Evolutionary conservation across 2,888 invertebrate species (phyloP).

Genomic region (Cheiracanthium punctorium): DNA sequence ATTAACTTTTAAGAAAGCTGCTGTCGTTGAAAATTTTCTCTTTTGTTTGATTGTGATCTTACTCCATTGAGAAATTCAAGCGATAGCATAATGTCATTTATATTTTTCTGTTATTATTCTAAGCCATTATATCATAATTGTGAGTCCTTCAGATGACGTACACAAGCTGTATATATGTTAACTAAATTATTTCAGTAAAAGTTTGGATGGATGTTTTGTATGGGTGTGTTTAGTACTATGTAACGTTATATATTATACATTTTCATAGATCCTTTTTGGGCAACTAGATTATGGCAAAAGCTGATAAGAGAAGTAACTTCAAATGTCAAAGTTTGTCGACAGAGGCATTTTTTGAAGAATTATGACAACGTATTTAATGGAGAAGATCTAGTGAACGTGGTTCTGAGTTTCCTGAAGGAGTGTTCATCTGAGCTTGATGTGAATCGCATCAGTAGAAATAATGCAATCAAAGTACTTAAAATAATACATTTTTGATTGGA

Average conservation of each 20-base stretch:
- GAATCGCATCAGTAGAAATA: slow-evolving; percentile 39
- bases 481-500: too few relatives aligned
- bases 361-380: slow-evolving; percentile 70
- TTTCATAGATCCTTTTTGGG: slow-evolving; percentile 61
- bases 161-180: too few relatives aligned
- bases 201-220: too few relatives aligned
- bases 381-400: slow-evolving; percentile 55
- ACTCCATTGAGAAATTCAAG: not conserved
- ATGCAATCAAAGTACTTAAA: slow-evolving; percentile 55
- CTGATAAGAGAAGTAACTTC: slow-evolving; percentile 43
- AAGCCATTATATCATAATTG: too few relatives aligned
- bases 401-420: slow-evolving; percentile 46
- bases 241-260: too few relatives aligned
- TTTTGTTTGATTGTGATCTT: not conserved
- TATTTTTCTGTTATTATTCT: too few relatives aligned
- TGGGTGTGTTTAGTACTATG: too few relatives aligned
- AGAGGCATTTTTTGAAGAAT: slow-evolving; percentile 62
- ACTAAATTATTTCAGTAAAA: too few relatives aligned
- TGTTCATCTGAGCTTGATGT: slow-evolving; percentile 52
- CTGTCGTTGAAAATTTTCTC: not conserved
- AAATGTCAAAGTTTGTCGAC: slow-evolving; percentile 50
- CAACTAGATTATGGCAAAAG: slow-evolving; percentile 66
- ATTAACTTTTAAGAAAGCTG: not conserved
- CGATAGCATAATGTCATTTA: not conserved
- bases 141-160: too few relatives aligned